Evolutionary conservation across 1,140 invertebrate genomes (phyloP).

Genomic region (Drosophila rufa): DNA sequence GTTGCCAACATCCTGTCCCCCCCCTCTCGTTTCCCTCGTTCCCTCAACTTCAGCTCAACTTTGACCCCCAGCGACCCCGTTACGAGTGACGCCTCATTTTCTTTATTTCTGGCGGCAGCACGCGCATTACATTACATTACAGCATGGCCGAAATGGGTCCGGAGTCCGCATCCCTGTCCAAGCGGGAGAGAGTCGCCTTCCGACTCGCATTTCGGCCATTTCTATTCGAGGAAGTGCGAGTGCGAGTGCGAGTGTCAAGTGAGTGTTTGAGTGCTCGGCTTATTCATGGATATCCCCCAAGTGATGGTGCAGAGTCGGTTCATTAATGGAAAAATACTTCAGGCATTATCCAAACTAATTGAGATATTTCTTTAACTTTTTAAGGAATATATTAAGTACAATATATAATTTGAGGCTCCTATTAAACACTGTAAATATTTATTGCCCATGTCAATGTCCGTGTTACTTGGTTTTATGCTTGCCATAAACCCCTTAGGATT

Average conservation of each 20-base stretch:
- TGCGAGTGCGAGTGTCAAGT: slow-evolving; percentile 47
- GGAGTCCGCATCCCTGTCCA: slow-evolving; percentile 22
- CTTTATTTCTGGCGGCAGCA: slow-evolving; percentile 70
- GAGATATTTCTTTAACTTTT: background rate
- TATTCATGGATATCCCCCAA: slow-evolving; percentile 53
- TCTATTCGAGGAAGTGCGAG: slow-evolving; percentile 26
- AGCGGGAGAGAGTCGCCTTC: slow-evolving; percentile 25
- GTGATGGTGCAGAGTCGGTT: slow-evolving; percentile 9
- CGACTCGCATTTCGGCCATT: slow-evolving; percentile 50
- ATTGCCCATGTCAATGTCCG: background rate
- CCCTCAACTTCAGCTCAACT: background rate
- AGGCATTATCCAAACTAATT: background rate
- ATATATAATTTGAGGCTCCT: too few relatives aligned
- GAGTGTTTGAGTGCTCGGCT: slow-evolving; percentile 62
- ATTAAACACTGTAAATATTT: background rate
- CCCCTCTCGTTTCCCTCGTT: background rate
- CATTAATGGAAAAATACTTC: background rate
- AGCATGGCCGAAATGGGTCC: slow-evolving; percentile 55
- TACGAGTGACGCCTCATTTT: slow-evolving; percentile 58
- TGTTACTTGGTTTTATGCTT: too few relatives aligned
- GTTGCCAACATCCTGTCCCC: slow-evolving; percentile 47
- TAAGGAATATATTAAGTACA: background rate
- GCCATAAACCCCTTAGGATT: too few relatives aligned
- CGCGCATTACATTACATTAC: slow-evolving; percentile 78
- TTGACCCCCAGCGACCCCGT: slow-evolving; percentile 17